Percentiles rank a stretch among this genome's conserved stretches.
These are phyloP conservation scores for Spilogale gracilis DNA, from an alignment of 2,113 vertebrate genomes.

Conservation along the genomic window DNA sequence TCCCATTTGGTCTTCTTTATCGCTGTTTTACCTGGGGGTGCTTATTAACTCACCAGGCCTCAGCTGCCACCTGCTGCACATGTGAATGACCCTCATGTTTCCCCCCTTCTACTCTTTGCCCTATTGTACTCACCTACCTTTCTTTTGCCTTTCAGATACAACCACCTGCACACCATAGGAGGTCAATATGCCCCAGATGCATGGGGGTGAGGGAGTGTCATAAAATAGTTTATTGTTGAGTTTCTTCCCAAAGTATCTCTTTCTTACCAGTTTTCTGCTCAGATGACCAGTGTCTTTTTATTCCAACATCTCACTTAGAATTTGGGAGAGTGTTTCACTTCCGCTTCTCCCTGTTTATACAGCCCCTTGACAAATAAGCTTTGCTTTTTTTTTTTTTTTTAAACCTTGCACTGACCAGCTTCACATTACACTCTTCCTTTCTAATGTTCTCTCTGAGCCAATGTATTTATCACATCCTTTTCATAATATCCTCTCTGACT, in stretches of 20 bases:
- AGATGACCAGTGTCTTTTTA: neutral
- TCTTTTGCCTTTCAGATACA: neutral
- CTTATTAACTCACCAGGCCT: conserved; percentile 9
- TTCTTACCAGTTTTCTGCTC: neutral
- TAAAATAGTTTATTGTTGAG: neutral
- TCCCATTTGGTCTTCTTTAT: conserved; percentile 48
- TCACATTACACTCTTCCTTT: conserved; percentile 53
- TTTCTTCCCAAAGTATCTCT: conserved; percentile 38
- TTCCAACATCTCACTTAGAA: neutral
- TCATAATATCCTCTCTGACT: conserved; percentile 41
- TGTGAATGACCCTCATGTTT: neutral
- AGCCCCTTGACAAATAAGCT: neutral
- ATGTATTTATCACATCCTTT: conserved; percentile 39
- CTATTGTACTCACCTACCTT: neutral
- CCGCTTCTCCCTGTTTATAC: neutral
- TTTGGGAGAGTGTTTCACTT: conserved; percentile 6
- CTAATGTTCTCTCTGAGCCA: neutral
- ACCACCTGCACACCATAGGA: conserved; percentile 52
- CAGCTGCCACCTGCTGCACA: neutral
- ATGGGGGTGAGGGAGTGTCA: neutral
- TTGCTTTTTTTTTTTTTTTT: neutral
- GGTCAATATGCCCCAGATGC: neutral
- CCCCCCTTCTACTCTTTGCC: neutral
- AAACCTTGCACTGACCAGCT: neutral
- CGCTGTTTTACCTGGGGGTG: conserved; percentile 62